Percentiles rank a stretch among this genome's conserved stretches.
Evolutionary conservation across 2,797 vertebrate genomes (phyloP).

Genomic region (Sphenopsis melanotis): DNA sequence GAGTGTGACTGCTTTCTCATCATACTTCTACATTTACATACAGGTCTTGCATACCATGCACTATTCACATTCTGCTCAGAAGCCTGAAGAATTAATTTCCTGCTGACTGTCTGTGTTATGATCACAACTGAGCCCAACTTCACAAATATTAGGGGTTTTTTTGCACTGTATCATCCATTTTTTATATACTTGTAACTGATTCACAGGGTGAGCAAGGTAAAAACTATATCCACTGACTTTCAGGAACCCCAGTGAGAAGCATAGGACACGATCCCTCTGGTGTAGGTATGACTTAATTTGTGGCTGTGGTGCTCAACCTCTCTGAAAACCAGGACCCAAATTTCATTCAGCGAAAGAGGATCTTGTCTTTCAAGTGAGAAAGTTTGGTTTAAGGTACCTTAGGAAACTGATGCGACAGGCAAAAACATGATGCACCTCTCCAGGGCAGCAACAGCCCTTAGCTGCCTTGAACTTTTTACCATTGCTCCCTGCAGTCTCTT

Average conservation of each 20-base stretch:
- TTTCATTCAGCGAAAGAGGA: background rate
- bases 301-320: background rate
- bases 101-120: background rate
- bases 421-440: background rate
- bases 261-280: accelerated
- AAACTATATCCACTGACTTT: background rate
- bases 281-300: background rate
- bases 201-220: background rate
- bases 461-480: accelerated
- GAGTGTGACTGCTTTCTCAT: background rate
- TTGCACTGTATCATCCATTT: background rate
- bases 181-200: background rate
- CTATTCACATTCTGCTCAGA: background rate
- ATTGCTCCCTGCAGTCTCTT: background rate
- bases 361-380: background rate
- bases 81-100: background rate
- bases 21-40: background rate
- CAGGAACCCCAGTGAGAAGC: background rate
- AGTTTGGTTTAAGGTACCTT: background rate
- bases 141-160: background rate
- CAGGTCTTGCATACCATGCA: background rate
- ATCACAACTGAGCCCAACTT: background rate
- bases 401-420: background rate
- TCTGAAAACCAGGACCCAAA: background rate
- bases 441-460: background rate